A percentile compares a stretch with the other conserved stretches of the same genome.
phyloP scores from a whole-genome alignment of 2,113 vertebrate genomes.

The Erinaceus europaeus region DNA sequence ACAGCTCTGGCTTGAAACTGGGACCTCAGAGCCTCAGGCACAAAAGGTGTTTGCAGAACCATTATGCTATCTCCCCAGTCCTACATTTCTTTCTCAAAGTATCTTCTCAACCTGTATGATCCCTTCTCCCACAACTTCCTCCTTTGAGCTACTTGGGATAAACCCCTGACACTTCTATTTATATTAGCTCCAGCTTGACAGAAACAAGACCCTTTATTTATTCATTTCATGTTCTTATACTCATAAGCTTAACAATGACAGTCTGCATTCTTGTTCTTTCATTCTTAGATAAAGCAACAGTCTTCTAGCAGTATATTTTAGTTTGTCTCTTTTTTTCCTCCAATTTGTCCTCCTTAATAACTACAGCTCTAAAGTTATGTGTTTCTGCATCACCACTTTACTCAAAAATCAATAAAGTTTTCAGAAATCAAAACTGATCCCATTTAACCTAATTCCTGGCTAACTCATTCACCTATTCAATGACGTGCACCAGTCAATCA shows the following conservation, averaged over 20 bases:
- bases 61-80: no score
- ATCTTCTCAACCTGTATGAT: neutral
- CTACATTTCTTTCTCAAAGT: neutral
- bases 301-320: neutral
- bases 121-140: neutral
- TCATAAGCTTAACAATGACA: neutral
- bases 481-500: neutral
- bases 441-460: neutral
- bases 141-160: neutral
- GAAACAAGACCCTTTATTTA: neutral
- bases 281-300: neutral
- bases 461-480: neutral
- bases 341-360: neutral
- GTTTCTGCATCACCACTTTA: neutral
- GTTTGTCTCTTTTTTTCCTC: neutral
- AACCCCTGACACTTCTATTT: neutral
- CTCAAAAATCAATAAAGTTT: neutral
- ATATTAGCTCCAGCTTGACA: neutral
- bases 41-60: no score
- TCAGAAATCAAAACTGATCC: slow-evolving; percentile 1
- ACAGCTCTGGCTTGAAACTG: no score
- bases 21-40: no score
- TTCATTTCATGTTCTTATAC: neutral
- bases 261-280: neutral
- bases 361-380: neutral